Conservation (phyloP, 2,888 invertebrate genomes). For the Actias luna region DNA sequence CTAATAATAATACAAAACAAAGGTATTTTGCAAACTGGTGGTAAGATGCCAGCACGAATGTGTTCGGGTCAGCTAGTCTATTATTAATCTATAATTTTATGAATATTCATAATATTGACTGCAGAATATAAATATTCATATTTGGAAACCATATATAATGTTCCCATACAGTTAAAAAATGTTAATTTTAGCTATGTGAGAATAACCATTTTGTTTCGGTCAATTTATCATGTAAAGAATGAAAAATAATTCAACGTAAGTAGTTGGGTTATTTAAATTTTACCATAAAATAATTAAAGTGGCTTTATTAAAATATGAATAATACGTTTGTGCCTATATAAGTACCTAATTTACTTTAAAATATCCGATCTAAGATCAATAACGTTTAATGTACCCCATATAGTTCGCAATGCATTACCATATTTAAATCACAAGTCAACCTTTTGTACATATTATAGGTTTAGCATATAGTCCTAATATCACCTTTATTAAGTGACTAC, state of each 20-base stretch:
- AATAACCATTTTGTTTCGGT: too few relatives aligned
- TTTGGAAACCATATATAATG: too few relatives aligned
- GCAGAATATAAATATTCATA: too few relatives aligned
- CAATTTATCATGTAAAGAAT: too few relatives aligned
- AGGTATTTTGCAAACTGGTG: neutral
- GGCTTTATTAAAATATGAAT: neutral
- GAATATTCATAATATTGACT: neutral
- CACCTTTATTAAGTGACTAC: too few relatives aligned
- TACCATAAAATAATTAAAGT: neutral
- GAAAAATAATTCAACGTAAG: too few relatives aligned
- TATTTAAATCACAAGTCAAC: too few relatives aligned
- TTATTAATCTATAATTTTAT: neutral
- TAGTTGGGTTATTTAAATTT: too few relatives aligned
- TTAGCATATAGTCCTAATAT: too few relatives aligned
- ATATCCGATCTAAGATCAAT: neutral
- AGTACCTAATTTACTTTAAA: neutral
- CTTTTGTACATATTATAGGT: too few relatives aligned
- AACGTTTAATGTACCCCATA: neutral
- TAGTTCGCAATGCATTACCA: neutral
- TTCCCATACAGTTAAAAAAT: too few relatives aligned
- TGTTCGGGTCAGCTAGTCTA: neutral
- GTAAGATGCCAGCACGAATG: neutral
- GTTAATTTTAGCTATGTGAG: too few relatives aligned
- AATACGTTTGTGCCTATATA: neutral
- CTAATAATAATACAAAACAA: neutral